Percentiles rank a stretch among this genome's conserved stretches.
Conservation (phyloP, 2,888 invertebrate genomes). For the Subacronicta megacephala region DNA sequence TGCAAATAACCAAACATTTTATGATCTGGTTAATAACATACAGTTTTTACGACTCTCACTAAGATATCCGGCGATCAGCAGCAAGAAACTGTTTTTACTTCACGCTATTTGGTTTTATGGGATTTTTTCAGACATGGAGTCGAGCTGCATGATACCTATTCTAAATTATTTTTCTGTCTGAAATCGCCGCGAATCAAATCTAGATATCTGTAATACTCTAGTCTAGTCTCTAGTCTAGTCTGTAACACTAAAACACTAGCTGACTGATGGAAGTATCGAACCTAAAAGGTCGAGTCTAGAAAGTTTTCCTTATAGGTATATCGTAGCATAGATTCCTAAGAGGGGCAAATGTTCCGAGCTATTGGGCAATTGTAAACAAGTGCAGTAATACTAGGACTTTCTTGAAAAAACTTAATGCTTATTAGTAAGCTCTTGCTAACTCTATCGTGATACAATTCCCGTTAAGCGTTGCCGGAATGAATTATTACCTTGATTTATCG, state of each 20-base stretch:
- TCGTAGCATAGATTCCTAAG: too few relatives aligned
- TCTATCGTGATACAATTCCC: conserved; percentile 1
- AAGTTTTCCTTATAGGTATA: too few relatives aligned
- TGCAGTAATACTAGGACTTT: too few relatives aligned
- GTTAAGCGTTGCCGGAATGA: neutral
- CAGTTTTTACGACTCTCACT: conserved; percentile 56
- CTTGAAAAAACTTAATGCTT: neutral
- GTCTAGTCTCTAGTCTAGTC: too few relatives aligned
- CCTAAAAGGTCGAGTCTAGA: too few relatives aligned
- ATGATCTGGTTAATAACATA: conserved; percentile 56
- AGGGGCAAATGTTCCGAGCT: too few relatives aligned
- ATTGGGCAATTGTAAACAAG: too few relatives aligned
- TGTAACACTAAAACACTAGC: neutral
- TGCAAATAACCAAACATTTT: conserved; percentile 52
- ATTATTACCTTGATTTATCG: conserved; percentile 10
- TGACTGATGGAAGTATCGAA: neutral
- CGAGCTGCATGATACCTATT: neutral
- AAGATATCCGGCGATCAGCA: conserved; percentile 59
- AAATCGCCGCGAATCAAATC: neutral
- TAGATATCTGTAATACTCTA: neutral
- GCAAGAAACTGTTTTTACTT: conserved; percentile 51
- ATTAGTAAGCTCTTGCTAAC: neutral
- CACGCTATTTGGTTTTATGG: conserved; percentile 40
- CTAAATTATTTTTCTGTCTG: conserved; percentile 2
- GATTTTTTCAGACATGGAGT: conserved; percentile 12